Percentiles rank a stretch among this genome's conserved stretches.
phyloP scores from a whole-genome alignment of 1,140 invertebrate genomes.

The Caerostris extrusa region DNA sequence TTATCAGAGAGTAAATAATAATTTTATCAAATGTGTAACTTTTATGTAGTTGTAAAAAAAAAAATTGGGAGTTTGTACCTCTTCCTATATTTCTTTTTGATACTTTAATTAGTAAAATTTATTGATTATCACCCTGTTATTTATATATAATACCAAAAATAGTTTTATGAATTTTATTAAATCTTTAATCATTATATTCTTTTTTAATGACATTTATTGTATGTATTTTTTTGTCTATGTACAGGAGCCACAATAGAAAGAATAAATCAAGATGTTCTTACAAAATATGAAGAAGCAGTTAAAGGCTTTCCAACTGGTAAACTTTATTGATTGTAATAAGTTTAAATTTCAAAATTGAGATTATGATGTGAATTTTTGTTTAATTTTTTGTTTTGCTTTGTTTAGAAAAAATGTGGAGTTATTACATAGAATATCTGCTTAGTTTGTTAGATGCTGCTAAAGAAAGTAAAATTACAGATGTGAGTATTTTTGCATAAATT shows the following conservation, averaged over 20 bases:
- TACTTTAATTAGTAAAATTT: no score
- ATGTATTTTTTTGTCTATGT: no score
- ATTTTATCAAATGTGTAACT: no score
- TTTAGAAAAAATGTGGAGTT: constrained; percentile 64
- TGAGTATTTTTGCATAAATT: background rate
- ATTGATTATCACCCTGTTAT: no score
- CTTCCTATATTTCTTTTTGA: no score
- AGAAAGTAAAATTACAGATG: background rate
- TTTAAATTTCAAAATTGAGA: background rate
- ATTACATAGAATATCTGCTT: constrained; percentile 41
- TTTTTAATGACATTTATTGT: no score
- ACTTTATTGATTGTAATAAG: background rate
- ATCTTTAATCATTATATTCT: no score
- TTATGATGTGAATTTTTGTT: background rate
- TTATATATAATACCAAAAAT: no score
- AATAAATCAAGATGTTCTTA: constrained; percentile 16
- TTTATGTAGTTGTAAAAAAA: no score
- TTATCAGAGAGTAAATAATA: no score
- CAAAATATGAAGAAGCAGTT: constrained; percentile 43
- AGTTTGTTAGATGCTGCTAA: constrained; percentile 25
- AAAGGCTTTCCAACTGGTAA: constrained; percentile 1
- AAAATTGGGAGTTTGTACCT: no score
- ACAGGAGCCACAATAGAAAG: background rate
- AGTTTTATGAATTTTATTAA: no score
- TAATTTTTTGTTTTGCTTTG: constrained; percentile 47